Evolutionary conservation across 2,113 vertebrate species (phyloP).

Genomic region (Callithrix jacchus): DNA sequence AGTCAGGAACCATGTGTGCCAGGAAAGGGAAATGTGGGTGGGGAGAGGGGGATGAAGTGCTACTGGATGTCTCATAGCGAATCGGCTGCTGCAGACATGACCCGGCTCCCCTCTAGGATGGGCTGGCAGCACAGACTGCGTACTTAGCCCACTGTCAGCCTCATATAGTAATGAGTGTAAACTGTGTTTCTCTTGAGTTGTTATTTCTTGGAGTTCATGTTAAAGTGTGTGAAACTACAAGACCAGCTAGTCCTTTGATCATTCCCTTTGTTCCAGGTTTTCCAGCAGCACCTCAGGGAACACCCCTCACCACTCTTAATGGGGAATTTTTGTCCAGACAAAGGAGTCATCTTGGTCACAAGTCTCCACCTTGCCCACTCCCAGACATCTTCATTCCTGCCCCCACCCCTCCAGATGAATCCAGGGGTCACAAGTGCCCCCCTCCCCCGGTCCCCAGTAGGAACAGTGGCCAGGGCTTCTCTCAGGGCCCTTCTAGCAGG

Average conservation of each 20-base stretch:
- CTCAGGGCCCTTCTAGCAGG: neutral
- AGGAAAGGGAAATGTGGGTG: neutral
- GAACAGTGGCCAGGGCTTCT: accelerated
- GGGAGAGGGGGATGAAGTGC: too few relatives aligned
- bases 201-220: neutral
- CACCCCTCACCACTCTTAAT: accelerated
- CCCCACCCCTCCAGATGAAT: neutral
- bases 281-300: accelerated
- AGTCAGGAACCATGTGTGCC: neutral
- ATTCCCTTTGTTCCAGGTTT: neutral
- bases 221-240: neutral
- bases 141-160: neutral
- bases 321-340: neutral
- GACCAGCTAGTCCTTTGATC: neutral
- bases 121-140: too few relatives aligned
- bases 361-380: neutral
- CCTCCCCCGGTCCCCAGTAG: accelerated
- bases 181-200: neutral
- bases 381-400: neutral
- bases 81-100: too few relatives aligned
- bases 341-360: neutral
- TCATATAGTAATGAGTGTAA: neutral
- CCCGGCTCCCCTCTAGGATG: too few relatives aligned
- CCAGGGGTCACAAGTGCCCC: accelerated
- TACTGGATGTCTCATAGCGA: neutral